Evolutionary conservation across 1,140 invertebrate species (phyloP), one percentile per base, ranked within the genome.

Genomic region (Bombyx mandarina): DNA sequence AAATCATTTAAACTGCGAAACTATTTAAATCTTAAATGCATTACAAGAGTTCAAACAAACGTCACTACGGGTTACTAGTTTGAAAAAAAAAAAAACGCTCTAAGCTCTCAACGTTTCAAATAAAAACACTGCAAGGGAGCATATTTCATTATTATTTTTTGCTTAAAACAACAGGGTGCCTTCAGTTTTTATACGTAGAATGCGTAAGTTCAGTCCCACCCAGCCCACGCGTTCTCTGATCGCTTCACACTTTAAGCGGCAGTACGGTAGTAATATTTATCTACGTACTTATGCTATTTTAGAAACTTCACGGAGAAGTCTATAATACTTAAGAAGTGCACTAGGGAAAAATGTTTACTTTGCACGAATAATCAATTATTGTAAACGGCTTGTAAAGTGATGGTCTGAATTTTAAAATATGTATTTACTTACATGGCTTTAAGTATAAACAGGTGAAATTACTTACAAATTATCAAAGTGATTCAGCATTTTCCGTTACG

Each of bases 91-190:
- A 62, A 75, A 69, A 69, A 79, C 78, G 78, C 73, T 83, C 74
- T 76, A 79, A 77, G 79, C 69, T 73, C 73, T 73, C 63, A 67
- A 69, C 71, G 75, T 80, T 82, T 79, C 71, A 77, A 74, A 83
- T 81, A 83, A 81, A 83, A 83, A 72, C 59, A 59, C 65, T 73
- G 79, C 73, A 77, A 76, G 79, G 67, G 77, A 68, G 70, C 77
- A 78, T 83, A 83, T 82, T 83, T 85, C 82, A 85, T 85, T 83
- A 82, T 82, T 83, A n/a, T 85, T 82, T 84, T 82, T 85, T 80
- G 57, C 75, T 71, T 82, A 76, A 84, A 85, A 86, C 83, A 86
- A 83, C 83, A 71, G 83, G 83, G 83, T 74, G 79, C 69, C 81
- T 68, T 65, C 64, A 73, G 76, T 74, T 83, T 86, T 82, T 85